These are phyloP conservation scores for Criorhina ranunculi DNA, from an alignment of 2,888 invertebrate genomes.

Conservation along the genomic window DNA sequence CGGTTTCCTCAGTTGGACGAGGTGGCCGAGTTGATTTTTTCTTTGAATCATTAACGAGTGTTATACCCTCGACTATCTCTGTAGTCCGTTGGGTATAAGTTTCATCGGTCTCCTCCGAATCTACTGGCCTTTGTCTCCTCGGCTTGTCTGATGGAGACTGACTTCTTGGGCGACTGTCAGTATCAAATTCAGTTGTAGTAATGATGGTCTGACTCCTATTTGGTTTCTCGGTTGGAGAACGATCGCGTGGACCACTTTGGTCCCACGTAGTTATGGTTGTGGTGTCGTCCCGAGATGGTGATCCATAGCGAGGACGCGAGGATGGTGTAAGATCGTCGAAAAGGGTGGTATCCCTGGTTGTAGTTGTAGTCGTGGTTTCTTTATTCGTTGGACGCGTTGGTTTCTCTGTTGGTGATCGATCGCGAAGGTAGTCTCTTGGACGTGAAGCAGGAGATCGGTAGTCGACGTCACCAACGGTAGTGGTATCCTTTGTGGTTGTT, in stretches of 20 bases:
- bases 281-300: too few relatives aligned
- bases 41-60: not conserved
- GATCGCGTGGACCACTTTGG: not conserved
- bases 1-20: conserved; percentile 18
- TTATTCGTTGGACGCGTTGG: conserved; percentile 6
- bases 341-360: not conserved
- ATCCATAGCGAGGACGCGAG: too few relatives aligned
- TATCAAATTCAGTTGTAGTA: conserved; percentile 37
- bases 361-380: conserved; percentile 2
- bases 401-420: conserved; percentile 36
- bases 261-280: too few relatives aligned
- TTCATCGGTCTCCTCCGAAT: conserved; percentile 32
- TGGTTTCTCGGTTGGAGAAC: conserved; percentile 8
- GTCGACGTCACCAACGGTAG: too few relatives aligned
- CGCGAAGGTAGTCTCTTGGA: conserved; percentile 27
- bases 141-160: conserved; percentile 38
- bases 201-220: conserved; percentile 29
- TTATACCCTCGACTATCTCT: conserved; percentile 6
- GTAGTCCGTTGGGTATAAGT: conserved; percentile 8
- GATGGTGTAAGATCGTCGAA: not conserved
- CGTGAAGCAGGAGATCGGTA: not conserved
- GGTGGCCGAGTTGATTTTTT: conserved; percentile 25
- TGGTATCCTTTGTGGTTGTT: too few relatives aligned
- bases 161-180: conserved; percentile 10
- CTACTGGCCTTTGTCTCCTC: not conserved